Conservation (phyloP, 2,888 invertebrate genomes). For the Stenodera caucasica region DNA sequence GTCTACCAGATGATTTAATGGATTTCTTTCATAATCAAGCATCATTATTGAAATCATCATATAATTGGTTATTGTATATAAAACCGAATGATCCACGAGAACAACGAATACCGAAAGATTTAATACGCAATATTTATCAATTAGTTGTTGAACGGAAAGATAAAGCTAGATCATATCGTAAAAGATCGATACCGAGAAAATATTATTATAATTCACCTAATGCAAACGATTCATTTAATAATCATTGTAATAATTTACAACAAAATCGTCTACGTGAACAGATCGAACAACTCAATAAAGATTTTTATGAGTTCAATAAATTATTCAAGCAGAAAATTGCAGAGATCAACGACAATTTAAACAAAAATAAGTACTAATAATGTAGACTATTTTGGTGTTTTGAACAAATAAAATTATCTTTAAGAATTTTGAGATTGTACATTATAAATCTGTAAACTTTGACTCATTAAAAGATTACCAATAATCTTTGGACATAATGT, state of each 20-base stretch:
- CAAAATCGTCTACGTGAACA: slow-evolving; percentile 29
- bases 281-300: slow-evolving; percentile 41
- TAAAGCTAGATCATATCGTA: slow-evolving; percentile 56
- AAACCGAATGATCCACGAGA: slow-evolving; percentile 84
- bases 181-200: slow-evolving; percentile 41
- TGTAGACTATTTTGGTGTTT: too few relatives aligned
- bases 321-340: slow-evolving; percentile 43
- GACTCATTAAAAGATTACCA: too few relatives aligned
- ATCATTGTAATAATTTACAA: slow-evolving; percentile 25
- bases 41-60: slow-evolving; percentile 72
- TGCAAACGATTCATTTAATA: slow-evolving; percentile 31
- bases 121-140: slow-evolving; percentile 73
- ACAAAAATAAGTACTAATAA: background rate
- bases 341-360: slow-evolving; percentile 22
- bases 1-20: slow-evolving; percentile 64
- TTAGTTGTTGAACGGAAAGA: slow-evolving; percentile 71
- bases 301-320: slow-evolving; percentile 39
- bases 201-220: slow-evolving; percentile 27
- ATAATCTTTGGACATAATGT: too few relatives aligned
- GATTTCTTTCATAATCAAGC: slow-evolving; percentile 72
- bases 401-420: too few relatives aligned
- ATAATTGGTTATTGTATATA: slow-evolving; percentile 73
- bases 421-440: too few relatives aligned
- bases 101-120: slow-evolving; percentile 73
- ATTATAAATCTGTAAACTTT: too few relatives aligned